phyloP scores from a whole-genome alignment of 2,888 invertebrate species.

The Alentia gelatinosa region DNA sequence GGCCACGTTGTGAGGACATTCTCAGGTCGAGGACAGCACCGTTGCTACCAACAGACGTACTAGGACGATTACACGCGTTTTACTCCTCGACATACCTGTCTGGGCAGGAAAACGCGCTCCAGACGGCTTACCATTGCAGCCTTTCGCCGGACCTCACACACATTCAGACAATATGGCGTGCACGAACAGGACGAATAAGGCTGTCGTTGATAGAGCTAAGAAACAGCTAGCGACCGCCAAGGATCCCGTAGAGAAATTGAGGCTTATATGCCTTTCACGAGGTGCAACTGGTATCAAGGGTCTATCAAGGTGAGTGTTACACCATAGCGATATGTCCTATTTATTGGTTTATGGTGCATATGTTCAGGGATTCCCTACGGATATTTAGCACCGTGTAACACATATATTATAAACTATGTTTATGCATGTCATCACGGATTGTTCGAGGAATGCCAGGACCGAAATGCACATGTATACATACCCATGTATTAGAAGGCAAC shows the following conservation, averaged over 20 bases:
- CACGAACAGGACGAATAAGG: conserved; percentile 8
- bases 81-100: background rate
- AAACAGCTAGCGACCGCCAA: conserved; percentile 84
- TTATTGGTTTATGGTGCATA: no score
- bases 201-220: conserved; percentile 56
- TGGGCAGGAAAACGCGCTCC: background rate
- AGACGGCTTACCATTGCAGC: background rate
- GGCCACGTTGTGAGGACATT: no score
- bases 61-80: background rate
- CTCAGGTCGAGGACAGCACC: no score
- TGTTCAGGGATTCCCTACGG: no score
- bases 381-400: no score
- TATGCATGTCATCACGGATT: no score
- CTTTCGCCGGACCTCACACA: background rate
- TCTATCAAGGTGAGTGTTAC: conserved; percentile 91
- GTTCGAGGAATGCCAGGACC: no score
- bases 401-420: no score
- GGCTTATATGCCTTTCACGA: conserved; percentile 90
- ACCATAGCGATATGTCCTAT: no score
- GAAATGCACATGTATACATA: no score
- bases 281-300: conserved; percentile 94
- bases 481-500: no score
- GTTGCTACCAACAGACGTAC: background rate
- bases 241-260: conserved; percentile 91
- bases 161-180: conserved; percentile 1